Evolutionary conservation across 2,888 invertebrate species (phyloP), one percentile per base, ranked within the genome.

Genomic region (Cetonia aurata): DNA sequence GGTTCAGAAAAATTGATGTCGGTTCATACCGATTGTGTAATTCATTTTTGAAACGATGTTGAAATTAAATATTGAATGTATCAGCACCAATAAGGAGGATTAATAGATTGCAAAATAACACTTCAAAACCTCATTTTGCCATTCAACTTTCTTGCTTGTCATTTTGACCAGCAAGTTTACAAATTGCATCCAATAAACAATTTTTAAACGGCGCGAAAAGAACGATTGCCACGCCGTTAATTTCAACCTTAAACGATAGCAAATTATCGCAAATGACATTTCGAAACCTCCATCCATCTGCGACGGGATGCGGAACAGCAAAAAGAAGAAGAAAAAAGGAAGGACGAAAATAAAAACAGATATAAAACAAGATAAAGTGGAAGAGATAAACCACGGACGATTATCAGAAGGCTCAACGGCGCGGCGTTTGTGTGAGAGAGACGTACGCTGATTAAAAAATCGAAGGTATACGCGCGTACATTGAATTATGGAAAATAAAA

Each of bases 401-500:
- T 48, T 13, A 48, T 48, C 48, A 6, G 17, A 15, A 13, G 3
- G 17, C 48, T n/a, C 13, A 17, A 17, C 3, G 6, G 17, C n/a
- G n/a, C n/a, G 6, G 6, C 12, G n/a, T 48, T 6, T 48, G 17
- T 13, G 13, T 3, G 48, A 48, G 48, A 48, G 48, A 48, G 48
- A 48, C 12, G 48, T n/a, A n/a, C 6, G 6, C 9, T 17, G 56
- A 57, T 68, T 68, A 57, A 57, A 67, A 57, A 68, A 56, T 68
- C 48, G 50, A 68, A 56, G 15, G 57, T 33, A 68, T 48, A 48
- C 46, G 33, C 37, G 42, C 55, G 46, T 44, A 37, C 42, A 33
- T 44, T 62, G 69, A 69, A 55, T 55, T 55, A 55, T 62, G 53
- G 52, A 44, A 69, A 62, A 62, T 62, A 60, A 67, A 57, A 48